These are phyloP conservation scores for Hiodon alosoides DNA, from an alignment of 2,113 vertebrate genomes.

Conservation along the genomic window DNA sequence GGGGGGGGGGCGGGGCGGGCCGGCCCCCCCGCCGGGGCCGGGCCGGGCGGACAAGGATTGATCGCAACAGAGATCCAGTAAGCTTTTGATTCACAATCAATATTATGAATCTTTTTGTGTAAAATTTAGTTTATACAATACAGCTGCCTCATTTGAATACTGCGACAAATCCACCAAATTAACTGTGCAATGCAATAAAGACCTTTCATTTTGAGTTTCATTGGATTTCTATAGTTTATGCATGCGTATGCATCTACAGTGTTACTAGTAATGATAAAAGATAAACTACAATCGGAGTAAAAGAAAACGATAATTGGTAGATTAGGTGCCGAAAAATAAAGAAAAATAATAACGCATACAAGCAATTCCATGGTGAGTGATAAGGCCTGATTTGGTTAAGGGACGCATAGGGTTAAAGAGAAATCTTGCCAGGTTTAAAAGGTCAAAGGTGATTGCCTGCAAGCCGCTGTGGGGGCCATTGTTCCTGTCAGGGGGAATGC, in stretches of 20 bases:
- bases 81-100: slow-evolving; percentile 44
- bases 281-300: not conserved
- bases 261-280: not conserved
- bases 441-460: no score
- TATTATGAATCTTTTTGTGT: slow-evolving; percentile 57
- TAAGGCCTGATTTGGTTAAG: no score
- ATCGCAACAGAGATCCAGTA: slow-evolving; percentile 40
- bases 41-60: slow-evolving; percentile 34
- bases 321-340: no score
- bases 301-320: not conserved
- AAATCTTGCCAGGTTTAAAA: no score
- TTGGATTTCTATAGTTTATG: not conserved
- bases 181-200: slow-evolving; percentile 14
- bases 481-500: no score
- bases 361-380: no score
- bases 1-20: no score
- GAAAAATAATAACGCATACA: no score
- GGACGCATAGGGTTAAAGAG: no score
- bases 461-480: no score
- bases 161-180: slow-evolving; percentile 25
- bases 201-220: slow-evolving; percentile 1
- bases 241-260: not conserved
- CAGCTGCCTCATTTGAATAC: slow-evolving; percentile 48
- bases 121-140: slow-evolving; percentile 50
- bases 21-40: no score